These are phyloP conservation scores for Anableps anableps DNA, from an alignment of 2,797 vertebrate species.

Conservation along the genomic window DNA sequence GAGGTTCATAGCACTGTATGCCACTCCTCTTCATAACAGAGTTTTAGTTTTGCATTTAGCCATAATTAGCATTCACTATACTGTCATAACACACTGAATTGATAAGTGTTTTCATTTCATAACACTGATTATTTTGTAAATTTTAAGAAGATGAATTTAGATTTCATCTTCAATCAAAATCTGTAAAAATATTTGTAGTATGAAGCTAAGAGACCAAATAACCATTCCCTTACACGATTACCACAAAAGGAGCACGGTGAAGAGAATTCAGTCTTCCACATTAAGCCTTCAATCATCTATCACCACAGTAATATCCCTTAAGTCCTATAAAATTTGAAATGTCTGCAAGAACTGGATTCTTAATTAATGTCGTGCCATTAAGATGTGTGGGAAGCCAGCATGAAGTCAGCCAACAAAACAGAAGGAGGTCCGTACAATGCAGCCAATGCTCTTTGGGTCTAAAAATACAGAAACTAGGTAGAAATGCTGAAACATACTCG, in stretches of 20 bases:
- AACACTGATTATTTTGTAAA: neutral
- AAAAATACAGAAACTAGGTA: neutral
- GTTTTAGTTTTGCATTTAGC: neutral
- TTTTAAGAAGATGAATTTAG: neutral
- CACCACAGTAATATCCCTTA: conserved; percentile 2
- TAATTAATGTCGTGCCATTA: conserved; percentile 7
- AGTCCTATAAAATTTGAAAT: conserved; percentile 1
- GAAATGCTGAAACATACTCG: neutral
- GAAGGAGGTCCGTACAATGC: conserved; percentile 1
- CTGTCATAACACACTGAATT: neutral
- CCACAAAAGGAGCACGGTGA: neutral
- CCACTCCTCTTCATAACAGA: neutral
- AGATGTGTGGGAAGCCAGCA: conserved; percentile 10
- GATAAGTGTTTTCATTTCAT: neutral
- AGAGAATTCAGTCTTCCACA: neutral
- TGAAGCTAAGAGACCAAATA: neutral
- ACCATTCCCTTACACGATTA: neutral
- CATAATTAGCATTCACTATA: neutral
- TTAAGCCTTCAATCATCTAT: neutral
- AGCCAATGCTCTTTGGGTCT: neutral
- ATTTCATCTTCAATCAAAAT: neutral
- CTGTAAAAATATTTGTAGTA: neutral
- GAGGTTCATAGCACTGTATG: neutral
- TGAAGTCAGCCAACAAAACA: conserved; percentile 5
- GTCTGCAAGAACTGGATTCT: neutral